Percentiles rank a stretch among this genome's conserved stretches.
Evolutionary conservation across 2,113 vertebrate species (phyloP).

Genomic region (Alethe diademata): DNA sequence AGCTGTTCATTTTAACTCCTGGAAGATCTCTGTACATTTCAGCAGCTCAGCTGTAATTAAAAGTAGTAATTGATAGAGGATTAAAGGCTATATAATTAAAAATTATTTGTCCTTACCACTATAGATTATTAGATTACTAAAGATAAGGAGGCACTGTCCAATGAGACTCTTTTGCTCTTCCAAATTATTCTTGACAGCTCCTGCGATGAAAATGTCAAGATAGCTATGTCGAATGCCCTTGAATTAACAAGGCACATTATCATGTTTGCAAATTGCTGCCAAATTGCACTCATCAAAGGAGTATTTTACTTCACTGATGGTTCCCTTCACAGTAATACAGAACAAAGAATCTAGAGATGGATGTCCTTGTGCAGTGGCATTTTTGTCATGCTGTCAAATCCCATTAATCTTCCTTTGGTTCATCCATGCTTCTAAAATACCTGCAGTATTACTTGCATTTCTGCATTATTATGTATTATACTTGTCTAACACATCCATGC

Average conservation of each 20-base stretch:
- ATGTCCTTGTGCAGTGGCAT: not conserved
- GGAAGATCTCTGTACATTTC: not conserved
- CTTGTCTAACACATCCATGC: not conserved
- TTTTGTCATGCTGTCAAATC: not conserved
- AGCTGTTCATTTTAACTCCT: not conserved
- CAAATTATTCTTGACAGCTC: slow-evolving; percentile 1
- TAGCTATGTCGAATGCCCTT: not conserved
- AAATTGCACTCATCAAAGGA: not conserved
- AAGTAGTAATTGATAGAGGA: not conserved
- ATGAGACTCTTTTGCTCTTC: not conserved
- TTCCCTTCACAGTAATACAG: not conserved
- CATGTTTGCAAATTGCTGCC: not conserved
- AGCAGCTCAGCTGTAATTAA: not conserved
- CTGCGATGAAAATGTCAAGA: slow-evolving; percentile 48
- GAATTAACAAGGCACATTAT: not conserved
- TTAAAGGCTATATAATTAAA: not conserved
- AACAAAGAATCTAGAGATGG: not conserved
- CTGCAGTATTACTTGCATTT: not conserved
- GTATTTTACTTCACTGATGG: not conserved
- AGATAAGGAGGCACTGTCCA: not conserved
- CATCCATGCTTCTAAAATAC: not conserved
- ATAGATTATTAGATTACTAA: not conserved
- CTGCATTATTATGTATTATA: not conserved
- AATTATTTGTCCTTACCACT: not conserved
- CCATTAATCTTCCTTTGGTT: not conserved